A percentile compares a stretch with the other conserved stretches of the same genome.
phyloP scores from a whole-genome alignment of 2,113 vertebrate species.

The Apistogramma diplotaenia region DNA sequence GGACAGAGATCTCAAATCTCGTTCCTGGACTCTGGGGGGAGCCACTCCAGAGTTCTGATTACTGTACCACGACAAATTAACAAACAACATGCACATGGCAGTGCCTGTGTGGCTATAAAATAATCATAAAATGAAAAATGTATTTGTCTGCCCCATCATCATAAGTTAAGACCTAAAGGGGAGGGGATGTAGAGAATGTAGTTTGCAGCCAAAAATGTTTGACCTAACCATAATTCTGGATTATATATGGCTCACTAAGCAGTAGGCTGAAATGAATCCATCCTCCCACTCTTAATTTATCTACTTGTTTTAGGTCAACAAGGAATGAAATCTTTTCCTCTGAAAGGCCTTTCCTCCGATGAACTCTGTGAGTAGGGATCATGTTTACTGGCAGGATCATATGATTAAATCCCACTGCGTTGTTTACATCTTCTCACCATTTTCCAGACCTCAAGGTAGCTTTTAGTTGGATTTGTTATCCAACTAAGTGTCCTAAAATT shows the following conservation, averaged over 20 bases:
- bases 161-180: background rate
- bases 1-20: no score
- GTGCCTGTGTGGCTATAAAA: background rate
- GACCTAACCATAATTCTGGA: slow-evolving; percentile 24
- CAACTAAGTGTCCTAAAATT: background rate
- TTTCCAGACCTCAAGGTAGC: background rate
- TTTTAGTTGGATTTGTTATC: background rate
- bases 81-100: background rate
- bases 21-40: no score
- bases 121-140: background rate
- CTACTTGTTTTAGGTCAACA: slow-evolving; percentile 29
- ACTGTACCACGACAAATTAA: no score
- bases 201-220: slow-evolving; percentile 7
- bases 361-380: slow-evolving; percentile 48
- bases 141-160: background rate
- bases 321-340: slow-evolving; percentile 29
- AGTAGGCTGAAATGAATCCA: slow-evolving; percentile 17
- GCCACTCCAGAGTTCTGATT: no score
- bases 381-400: slow-evolving; percentile 19
- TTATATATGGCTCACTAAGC: slow-evolving; percentile 8
- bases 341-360: slow-evolving; percentile 26
- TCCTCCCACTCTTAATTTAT: slow-evolving; percentile 47
- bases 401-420: slow-evolving; percentile 15
- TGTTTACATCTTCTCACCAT: slow-evolving; percentile 24
- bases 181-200: background rate